A percentile compares a stretch with the other conserved stretches of the same genome.
phyloP scores from a whole-genome alignment of 2,888 invertebrate genomes.

The Pharmacophagus antenor region DNA sequence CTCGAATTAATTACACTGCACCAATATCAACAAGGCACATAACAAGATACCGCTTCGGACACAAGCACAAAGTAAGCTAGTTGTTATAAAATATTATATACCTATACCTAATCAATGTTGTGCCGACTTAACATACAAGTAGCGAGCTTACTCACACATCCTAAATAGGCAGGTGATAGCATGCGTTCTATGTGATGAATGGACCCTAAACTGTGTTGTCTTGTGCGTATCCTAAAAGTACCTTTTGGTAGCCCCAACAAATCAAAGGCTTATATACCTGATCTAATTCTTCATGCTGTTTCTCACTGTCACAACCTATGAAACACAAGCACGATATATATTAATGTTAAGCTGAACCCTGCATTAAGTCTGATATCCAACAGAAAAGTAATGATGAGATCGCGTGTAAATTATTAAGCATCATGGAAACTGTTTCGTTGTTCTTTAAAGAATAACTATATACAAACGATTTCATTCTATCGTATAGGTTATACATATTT shows the following conservation, averaged over 20 bases:
- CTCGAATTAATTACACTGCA: constrained; percentile 13
- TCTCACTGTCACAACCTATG: constrained; percentile 51
- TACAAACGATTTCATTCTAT: background rate
- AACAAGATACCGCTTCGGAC: constrained; percentile 43
- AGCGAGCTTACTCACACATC: constrained; percentile 71
- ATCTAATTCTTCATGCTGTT: constrained; percentile 50
- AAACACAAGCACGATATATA: constrained; percentile 60
- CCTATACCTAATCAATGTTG: constrained; percentile 48
- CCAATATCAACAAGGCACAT: constrained; percentile 25
- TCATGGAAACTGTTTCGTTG: background rate
- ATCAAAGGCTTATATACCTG: constrained; percentile 18
- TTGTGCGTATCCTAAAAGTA: constrained; percentile 34
- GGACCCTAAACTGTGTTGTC: constrained; percentile 45
- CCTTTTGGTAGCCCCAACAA: constrained; percentile 15
- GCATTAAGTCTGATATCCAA: constrained; percentile 39
- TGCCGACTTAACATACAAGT: constrained; percentile 45
- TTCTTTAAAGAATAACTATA: background rate
- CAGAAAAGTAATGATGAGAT: background rate
- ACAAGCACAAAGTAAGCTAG: constrained; percentile 59
- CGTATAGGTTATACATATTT: background rate
- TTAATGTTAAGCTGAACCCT: constrained; percentile 61
- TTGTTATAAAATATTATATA: constrained; percentile 40
- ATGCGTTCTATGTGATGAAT: constrained; percentile 51
- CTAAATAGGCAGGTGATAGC: constrained; percentile 56
- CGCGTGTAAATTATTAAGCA: background rate